A percentile compares a stretch with the other conserved stretches of the same genome.
These are phyloP conservation scores for Petroica traversi DNA, from an alignment of 2,113 vertebrate genomes.

Conservation along the genomic window DNA sequence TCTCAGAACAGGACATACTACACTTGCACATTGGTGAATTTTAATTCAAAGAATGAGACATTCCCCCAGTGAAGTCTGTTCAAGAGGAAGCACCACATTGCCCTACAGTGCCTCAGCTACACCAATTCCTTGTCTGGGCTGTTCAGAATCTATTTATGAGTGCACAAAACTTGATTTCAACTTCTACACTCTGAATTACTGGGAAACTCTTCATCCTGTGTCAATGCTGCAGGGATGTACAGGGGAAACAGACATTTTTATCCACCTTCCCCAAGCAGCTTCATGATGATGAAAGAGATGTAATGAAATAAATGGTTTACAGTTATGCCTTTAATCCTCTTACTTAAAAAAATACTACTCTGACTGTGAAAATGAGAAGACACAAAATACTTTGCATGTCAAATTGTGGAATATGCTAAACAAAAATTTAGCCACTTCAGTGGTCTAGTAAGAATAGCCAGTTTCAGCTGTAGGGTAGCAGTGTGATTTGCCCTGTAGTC, in stretches of 20 bases:
- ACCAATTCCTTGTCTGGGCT: not conserved
- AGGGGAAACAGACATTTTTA: not conserved
- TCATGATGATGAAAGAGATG: not conserved
- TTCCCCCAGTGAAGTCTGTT: not conserved
- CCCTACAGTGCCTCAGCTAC: not conserved
- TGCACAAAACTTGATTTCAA: not conserved
- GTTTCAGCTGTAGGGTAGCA: not conserved
- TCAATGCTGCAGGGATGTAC: not conserved
- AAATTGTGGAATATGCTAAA: conserved; percentile 6
- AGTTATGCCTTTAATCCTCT: conserved; percentile 39
- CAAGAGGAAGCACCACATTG: not conserved
- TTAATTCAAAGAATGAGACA: not conserved
- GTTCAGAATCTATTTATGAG: not conserved
- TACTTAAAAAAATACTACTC: not conserved
- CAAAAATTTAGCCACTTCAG: not conserved
- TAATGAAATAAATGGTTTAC: conserved; percentile 39
- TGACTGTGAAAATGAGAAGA: conserved; percentile 4
- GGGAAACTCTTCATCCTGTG: not conserved
- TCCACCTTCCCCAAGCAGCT: not conserved
- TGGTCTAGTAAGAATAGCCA: not conserved
- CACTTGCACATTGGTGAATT: not conserved
- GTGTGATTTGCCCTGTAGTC: not conserved
- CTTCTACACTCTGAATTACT: not conserved
- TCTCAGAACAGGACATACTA: not conserved
- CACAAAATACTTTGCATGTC: not conserved